Evolutionary conservation across 2,888 invertebrate species (phyloP).

Genomic region (Hecatera dysodea): DNA sequence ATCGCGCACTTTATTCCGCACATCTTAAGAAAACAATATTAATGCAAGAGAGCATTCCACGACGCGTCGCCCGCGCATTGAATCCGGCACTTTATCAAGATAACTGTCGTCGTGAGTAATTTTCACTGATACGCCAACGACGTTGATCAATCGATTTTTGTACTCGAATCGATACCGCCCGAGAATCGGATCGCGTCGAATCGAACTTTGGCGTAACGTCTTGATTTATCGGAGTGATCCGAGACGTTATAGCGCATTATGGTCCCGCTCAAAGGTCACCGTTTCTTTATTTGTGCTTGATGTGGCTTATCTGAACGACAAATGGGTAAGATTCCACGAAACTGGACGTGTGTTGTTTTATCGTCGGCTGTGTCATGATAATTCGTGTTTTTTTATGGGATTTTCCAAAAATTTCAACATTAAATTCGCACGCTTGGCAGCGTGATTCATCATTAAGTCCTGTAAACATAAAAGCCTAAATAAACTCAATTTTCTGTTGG

Average conservation of each 20-base stretch:
- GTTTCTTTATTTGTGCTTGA: conserved; percentile 53
- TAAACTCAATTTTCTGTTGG: neutral
- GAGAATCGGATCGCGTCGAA: conserved; percentile 68
- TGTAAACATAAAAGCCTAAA: neutral
- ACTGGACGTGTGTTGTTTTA: conserved; percentile 46
- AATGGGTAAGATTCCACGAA: conserved; percentile 53
- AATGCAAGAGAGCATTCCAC: conserved; percentile 53
- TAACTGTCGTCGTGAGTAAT: conserved; percentile 84
- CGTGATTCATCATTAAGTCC: conserved; percentile 27
- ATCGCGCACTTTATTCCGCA: conserved; percentile 23
- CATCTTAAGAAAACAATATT: conserved; percentile 56
- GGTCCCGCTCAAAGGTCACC: conserved; percentile 55
- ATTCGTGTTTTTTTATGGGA: conserved; percentile 46
- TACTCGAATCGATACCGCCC: conserved; percentile 67
- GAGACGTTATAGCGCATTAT: conserved; percentile 66
- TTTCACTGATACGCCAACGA: conserved; percentile 78
- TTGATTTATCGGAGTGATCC: conserved; percentile 74
- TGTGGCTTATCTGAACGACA: conserved; percentile 49
- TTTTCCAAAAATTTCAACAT: conserved; percentile 23
- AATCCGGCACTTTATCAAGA: conserved; percentile 82
- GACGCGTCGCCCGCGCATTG: conserved; percentile 67
- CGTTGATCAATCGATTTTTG: conserved; percentile 87
- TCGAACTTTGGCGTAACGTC: conserved; percentile 66
- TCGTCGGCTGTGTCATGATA: conserved; percentile 38
- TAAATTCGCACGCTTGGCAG: conserved; percentile 12